Conservation (phyloP, 2,797 vertebrate genomes). For the Fundulus diaphanus region DNA sequence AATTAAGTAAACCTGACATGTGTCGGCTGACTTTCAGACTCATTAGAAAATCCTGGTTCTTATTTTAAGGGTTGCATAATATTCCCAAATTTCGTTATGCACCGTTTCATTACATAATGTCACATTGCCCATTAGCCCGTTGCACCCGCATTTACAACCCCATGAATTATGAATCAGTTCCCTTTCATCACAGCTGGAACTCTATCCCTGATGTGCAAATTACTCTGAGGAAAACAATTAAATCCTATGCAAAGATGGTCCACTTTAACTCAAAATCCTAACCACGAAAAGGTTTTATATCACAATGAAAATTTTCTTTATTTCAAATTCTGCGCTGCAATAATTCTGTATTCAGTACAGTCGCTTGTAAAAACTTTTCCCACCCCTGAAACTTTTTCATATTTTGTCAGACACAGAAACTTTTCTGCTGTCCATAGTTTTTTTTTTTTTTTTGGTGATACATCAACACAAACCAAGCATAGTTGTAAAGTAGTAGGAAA, state of each 20-base stretch:
- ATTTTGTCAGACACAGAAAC: background rate
- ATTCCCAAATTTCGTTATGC: conserved; percentile 68
- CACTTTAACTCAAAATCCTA: conserved; percentile 23
- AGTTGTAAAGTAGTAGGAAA: too few species aligned
- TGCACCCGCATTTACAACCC: conserved; percentile 71
- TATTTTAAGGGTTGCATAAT: conserved; percentile 52
- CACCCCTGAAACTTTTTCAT: background rate
- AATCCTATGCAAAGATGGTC: conserved; percentile 34
- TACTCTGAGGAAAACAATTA: conserved; percentile 62
- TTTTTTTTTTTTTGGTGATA: background rate
- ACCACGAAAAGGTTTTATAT: background rate
- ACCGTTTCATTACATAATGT: conserved; percentile 71
- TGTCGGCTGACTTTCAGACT: conserved; percentile 34
- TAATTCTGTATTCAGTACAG: background rate
- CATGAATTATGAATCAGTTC: conserved; percentile 78
- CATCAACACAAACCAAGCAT: background rate
- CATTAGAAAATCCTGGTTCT: conserved; percentile 40
- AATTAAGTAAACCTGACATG: conserved; percentile 41
- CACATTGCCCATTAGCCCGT: conserved; percentile 65
- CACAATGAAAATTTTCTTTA: background rate
- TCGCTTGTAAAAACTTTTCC: background rate
- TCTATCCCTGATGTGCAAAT: conserved; percentile 72
- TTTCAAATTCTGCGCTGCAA: background rate
- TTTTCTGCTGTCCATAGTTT: background rate
- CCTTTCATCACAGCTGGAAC: conserved; percentile 77